Percentiles rank a stretch among this genome's conserved stretches.
phyloP scores from a whole-genome alignment of 2,797 vertebrate genomes.

The Brachyalestes nurse region DNA sequence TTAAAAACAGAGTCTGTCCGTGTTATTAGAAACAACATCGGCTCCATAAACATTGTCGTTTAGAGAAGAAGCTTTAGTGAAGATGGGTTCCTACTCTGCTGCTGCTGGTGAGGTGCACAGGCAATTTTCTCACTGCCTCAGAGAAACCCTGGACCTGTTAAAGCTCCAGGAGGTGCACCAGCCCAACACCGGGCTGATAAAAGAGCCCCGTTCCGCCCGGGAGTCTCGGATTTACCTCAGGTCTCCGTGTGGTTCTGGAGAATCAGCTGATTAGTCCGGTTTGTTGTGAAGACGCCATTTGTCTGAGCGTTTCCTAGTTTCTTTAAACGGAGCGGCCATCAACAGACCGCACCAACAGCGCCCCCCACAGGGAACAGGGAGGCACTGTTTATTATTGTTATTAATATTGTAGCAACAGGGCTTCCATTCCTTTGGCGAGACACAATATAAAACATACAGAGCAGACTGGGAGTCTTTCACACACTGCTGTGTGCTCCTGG shows the following conservation, averaged over 20 bases:
- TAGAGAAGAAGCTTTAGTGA: not conserved
- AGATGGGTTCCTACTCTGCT: not conserved
- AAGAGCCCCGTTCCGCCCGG: not conserved
- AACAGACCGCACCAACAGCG: slow-evolving; percentile 19
- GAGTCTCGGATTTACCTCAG: slow-evolving; percentile 65
- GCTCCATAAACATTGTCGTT: not conserved
- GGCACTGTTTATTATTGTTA: too few species aligned
- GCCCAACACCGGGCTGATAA: not conserved
- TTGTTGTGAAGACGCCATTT: slow-evolving; percentile 78
- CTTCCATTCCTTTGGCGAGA: too few species aligned
- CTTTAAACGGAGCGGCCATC: slow-evolving; percentile 12
- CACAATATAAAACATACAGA: too few species aligned
- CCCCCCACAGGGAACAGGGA: not conserved
- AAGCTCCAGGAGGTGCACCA: not conserved
- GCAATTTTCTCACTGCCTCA: not conserved
- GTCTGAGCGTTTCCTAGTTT: slow-evolving; percentile 61
- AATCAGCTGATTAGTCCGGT: slow-evolving; percentile 71
- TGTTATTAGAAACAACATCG: not conserved
- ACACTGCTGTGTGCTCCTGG: too few species aligned
- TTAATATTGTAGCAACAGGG: too few species aligned
- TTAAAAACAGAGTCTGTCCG: too few species aligned
- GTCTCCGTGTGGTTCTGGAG: slow-evolving; percentile 58
- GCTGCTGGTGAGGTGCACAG: not conserved
- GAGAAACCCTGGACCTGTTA: not conserved
- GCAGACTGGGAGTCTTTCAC: too few species aligned